Percentiles rank a stretch among this genome's conserved stretches.
Evolutionary conservation across 2,113 vertebrate species (phyloP).

Genomic region (Heptranchias perlo): DNA sequence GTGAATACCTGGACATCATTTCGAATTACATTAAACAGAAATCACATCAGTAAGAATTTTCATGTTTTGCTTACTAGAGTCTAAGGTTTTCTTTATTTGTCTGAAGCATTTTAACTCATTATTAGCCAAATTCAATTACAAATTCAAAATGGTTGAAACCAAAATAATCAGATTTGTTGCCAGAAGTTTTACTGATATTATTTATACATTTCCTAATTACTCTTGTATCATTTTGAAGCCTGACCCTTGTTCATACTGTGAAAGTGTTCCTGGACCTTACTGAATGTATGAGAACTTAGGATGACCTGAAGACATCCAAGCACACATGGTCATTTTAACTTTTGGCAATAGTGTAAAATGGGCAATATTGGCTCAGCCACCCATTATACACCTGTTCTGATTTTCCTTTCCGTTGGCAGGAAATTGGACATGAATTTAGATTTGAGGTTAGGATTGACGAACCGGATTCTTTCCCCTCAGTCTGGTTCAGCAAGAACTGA

Average conservation of each 20-base stretch:
- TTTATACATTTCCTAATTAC: not conserved
- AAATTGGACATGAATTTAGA: too few species aligned
- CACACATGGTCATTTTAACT: not conserved
- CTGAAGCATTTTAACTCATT: not conserved
- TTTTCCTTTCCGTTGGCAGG: too few species aligned
- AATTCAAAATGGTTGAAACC: not conserved
- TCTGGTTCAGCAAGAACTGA: too few species aligned
- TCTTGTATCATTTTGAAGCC: not conserved
- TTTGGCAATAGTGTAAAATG: not conserved
- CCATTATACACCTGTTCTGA: too few species aligned
- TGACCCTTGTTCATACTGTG: not conserved
- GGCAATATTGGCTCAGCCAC: not conserved
- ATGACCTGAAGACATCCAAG: not conserved
- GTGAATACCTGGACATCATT: not conserved
- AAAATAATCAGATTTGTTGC: not conserved
- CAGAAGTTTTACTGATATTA: not conserved
- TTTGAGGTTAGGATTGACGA: too few species aligned
- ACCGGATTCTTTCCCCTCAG: too few species aligned
- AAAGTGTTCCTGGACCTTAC: not conserved
- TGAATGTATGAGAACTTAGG: not conserved
- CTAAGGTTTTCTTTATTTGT: not conserved
- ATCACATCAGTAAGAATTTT: not conserved
- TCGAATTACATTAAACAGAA: not conserved
- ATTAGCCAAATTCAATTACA: not conserved
- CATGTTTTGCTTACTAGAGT: not conserved